phyloP scores from a whole-genome alignment of 1,140 invertebrate genomes.

The Aradophagus sp. region DNA sequence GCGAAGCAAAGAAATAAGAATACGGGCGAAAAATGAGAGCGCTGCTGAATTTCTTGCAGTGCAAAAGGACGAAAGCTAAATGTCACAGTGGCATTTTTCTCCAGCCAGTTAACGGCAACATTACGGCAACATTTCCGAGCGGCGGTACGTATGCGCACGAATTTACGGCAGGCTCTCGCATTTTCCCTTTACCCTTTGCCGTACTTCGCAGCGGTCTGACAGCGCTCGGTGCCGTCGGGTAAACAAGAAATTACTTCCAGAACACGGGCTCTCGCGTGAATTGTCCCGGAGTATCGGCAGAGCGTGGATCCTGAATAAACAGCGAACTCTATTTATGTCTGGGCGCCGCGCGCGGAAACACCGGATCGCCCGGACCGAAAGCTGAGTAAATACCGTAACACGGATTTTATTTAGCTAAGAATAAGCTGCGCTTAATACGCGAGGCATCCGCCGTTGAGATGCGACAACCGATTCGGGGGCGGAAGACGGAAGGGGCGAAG shows the following conservation, averaged over 20 bases:
- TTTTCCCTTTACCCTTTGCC: slow-evolving; percentile 28
- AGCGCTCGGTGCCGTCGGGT: slow-evolving; percentile 36
- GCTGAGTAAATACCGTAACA: slow-evolving; percentile 44
- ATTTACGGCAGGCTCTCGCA: too few species aligned
- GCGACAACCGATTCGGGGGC: slow-evolving; percentile 1
- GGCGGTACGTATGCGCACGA: too few species aligned
- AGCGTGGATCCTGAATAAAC: slow-evolving; percentile 63
- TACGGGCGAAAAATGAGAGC: too few species aligned
- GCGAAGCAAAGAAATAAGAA: too few species aligned
- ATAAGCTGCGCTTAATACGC: slow-evolving; percentile 52
- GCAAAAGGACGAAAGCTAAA: too few species aligned
- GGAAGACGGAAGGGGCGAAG: too few species aligned
- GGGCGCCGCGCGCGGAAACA: slow-evolving; percentile 28
- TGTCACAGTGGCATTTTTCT: too few species aligned
- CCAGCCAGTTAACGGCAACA: too few species aligned
- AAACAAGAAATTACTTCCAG: slow-evolving; percentile 67
- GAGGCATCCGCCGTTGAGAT: slow-evolving; percentile 22
- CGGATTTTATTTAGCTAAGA: slow-evolving; percentile 40
- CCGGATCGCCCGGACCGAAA: slow-evolving; percentile 37
- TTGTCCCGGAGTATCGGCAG: slow-evolving; percentile 57
- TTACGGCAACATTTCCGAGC: too few species aligned
- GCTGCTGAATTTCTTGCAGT: too few species aligned
- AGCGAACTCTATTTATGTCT: slow-evolving; percentile 56
- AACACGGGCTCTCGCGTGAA: slow-evolving; percentile 51
- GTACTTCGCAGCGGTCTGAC: slow-evolving; percentile 32